Conservation (phyloP, 2,113 vertebrate genomes). For the Pungitius pungitius region DNA sequence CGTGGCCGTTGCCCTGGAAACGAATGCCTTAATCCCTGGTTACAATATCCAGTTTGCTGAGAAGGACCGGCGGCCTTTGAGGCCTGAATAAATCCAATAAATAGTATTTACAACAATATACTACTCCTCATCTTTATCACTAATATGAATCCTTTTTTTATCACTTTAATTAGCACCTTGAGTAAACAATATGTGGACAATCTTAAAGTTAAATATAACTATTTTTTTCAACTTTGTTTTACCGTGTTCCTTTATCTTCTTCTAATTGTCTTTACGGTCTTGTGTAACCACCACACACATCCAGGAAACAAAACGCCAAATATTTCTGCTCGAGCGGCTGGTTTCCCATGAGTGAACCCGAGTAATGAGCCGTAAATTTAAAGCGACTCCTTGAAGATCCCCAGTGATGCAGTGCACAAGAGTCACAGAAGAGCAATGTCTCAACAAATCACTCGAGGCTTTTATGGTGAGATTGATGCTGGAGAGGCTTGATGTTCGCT, state of each 20-base stretch:
- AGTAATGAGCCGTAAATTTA: slow-evolving; percentile 6
- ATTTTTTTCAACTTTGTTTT: no score
- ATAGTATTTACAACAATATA: background rate
- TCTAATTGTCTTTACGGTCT: slow-evolving; percentile 1
- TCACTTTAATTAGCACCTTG: no score
- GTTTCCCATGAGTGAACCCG: slow-evolving; percentile 50
- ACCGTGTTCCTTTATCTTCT: background rate
- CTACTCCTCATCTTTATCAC: background rate
- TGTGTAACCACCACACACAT: background rate
- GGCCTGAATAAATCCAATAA: slow-evolving; percentile 18
- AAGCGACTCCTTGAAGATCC: slow-evolving; percentile 12
- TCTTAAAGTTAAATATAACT: background rate
- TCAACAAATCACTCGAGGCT: background rate
- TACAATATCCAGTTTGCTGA: slow-evolving; percentile 55
- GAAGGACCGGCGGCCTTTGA: slow-evolving; percentile 22
- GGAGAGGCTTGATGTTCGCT: background rate
- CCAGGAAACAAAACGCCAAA: slow-evolving; percentile 24
- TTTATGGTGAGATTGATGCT: background rate
- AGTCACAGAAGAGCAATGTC: background rate
- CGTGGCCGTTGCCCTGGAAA: slow-evolving; percentile 68
- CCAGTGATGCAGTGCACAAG: background rate
- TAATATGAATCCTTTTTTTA: background rate
- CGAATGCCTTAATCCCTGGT: slow-evolving; percentile 51
- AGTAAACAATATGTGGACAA: no score
- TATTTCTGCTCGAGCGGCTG: slow-evolving; percentile 31